Conservation (phyloP, 1,140 invertebrate species). For the Anoplophora glabripennis region DNA sequence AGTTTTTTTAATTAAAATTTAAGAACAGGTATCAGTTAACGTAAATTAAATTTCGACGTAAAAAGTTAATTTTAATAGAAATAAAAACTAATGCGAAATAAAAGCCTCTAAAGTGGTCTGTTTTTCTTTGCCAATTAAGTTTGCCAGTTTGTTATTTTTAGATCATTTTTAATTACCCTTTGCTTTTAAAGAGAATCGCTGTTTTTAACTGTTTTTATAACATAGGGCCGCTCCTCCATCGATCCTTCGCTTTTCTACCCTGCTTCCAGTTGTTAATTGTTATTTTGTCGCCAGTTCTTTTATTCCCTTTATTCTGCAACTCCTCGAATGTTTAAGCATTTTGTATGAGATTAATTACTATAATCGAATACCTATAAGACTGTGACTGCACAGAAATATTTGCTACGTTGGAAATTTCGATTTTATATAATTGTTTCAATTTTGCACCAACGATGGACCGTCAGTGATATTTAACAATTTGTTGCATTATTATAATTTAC, state of each 20-base stretch:
- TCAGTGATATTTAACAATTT: too few species aligned
- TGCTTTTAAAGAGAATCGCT: slow-evolving; percentile 35
- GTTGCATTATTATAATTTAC: too few species aligned
- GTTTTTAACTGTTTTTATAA: slow-evolving; percentile 34
- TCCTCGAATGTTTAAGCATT: slow-evolving; percentile 2
- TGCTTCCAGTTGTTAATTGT: slow-evolving; percentile 21
- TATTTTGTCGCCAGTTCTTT: slow-evolving; percentile 25
- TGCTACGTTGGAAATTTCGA: too few species aligned
- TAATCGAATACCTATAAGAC: slow-evolving; percentile 2
- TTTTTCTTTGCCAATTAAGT: slow-evolving; percentile 42
- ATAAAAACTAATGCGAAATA: slow-evolving; percentile 14
- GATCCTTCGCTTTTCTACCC: slow-evolving; percentile 10
- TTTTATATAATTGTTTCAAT: too few species aligned
- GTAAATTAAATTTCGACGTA: too few species aligned
- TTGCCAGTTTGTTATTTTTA: slow-evolving; percentile 42
- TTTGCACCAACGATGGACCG: too few species aligned
- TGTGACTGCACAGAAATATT: too few species aligned
- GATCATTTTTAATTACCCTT: slow-evolving; percentile 40
- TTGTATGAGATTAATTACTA: slow-evolving; percentile 11
- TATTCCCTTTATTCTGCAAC: slow-evolving; percentile 16
- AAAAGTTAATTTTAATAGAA: slow-evolving; percentile 12
- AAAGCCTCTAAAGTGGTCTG: slow-evolving; percentile 25
- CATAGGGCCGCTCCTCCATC: slow-evolving; percentile 19
- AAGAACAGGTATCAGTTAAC: too few species aligned
- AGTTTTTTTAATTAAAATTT: too few species aligned